Base-by-base conservation (phyloP, 2,113 vertebrate genomes). In the Suricata suricatta region DNA sequence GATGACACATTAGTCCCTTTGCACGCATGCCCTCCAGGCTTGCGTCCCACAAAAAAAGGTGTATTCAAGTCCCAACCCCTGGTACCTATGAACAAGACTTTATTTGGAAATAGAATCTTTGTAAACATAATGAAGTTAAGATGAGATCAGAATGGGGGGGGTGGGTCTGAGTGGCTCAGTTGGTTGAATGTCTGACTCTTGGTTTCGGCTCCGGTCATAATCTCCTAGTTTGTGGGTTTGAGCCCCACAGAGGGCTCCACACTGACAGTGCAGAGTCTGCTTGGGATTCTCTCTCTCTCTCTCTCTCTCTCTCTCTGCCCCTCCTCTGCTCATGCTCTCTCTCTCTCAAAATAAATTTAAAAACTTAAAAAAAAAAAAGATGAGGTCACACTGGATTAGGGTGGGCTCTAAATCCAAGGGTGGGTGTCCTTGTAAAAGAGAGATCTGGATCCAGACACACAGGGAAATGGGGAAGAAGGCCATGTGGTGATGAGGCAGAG, bases 11-110 rank as follows among this genome's bases (percentile, higher is more conserved):
- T 29, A 8, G 21, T 31, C 52, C 74, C 86, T 76, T 17, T 6
- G 17, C 31, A 10, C 0, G 12, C n/a, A 15, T 0, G 12, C n/a
- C 21, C 6, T 6, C 27, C 5, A 14, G 6, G 27, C 7, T 85
- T 17, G 35, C 57, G 63, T 50, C 14, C 29, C 10, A 3, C 50
- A 47, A 15, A 47, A 50, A 76, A 38, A 4, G 16, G 12, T 66
- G 1, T 17, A 8, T 21, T 33, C 63, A 57, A 50, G 71, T 47
- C 23, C 50, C 64, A 17, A 38, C 9, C 69, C 60, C 35, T 3
- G 21, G 19, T 17, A 60, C 38, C 60, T 76, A 6, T 2, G 31
- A 44, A 47, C 25, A 23, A 17, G 80, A 57, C 47, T 33, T 21
- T 23, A 60, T 60, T 60, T 60, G 57, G 57, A 60, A 60, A 21